Evolutionary conservation across 2,888 invertebrate species (phyloP), one percentile per base, ranked within the genome.

Genomic region (Griposia aprilina): DNA sequence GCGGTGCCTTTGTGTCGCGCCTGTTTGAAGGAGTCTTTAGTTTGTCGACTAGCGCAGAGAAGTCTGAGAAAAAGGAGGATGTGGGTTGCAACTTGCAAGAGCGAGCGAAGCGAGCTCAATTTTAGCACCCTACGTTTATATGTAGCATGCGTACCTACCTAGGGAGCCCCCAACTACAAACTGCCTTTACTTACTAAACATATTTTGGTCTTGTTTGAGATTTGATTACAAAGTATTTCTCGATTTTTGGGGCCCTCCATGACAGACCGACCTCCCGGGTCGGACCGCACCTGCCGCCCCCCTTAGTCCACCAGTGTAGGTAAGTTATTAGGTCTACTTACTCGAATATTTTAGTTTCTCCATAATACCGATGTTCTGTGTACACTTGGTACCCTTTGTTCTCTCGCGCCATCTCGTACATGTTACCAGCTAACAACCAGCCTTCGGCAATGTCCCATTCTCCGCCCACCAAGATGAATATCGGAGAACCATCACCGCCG

Each of bases 301-400:
- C 23, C 55, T 59, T 59, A 17, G 15, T 17, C 59, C 26, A 59
- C 59, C 59, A 15, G 26, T 15, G n/a, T 59, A 67, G 11, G 6
- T 30, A 50, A 30, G 15, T 36, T 30, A 15, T 23, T 59, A 26
- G 45, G 30, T 36, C 23, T 48, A 85, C 97, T 96, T 93, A 98
- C 98, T 91, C 86, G 69, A 98, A 98, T 1, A 98, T 98, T 80
- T 97, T 96, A 84, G 98, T 98, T 83, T 97, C 88, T 26, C 99
- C 99, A 91, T 99, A 99, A 93, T 97, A 99, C 82, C 99, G 97
- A 94, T 99, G 99, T 91, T 99, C 99, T 3, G 98, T 97, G 89
- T 98, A 98, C 80, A 98, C 97, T 93, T 98, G 96, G 84, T 97
- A 97, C 11, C 98, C 99, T n/a, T 95, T 95, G 90, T 98, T 97